Evolutionary conservation across 1,140 invertebrate species (phyloP), one percentile per base, ranked within the genome.

Genomic region (Limonius californicus): DNA sequence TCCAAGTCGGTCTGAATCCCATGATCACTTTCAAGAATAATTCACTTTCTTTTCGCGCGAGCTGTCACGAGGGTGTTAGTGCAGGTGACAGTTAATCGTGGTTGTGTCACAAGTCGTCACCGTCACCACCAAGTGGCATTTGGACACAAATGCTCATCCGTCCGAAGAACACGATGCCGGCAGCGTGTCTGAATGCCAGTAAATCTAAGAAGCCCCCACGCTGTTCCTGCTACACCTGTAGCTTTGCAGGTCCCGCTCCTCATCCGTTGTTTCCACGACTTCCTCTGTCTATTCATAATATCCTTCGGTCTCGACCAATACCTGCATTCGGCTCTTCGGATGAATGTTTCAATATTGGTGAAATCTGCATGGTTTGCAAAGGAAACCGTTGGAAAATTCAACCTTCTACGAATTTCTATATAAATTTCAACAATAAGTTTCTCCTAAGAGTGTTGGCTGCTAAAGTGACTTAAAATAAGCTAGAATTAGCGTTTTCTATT

Each of bases 141-240:
- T 2, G 19, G 16, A 50, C 20, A 50, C 45, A 19, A 18, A n/a
- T 27, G 27, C 54, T 55, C 27, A 32, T 27, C 16, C 54, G 54
- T 55, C 54, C 27, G 54, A 23, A 55, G 20, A 27, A 55, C 54
- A 55, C 54, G 27, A 32, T 55, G 27, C 54, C 54, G 54, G 54
- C 54, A 55, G 54, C 27, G 54, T 27, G 27, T 55, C 54, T 55
- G 54, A 55, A 55, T 18, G 16, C 45, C 20, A 50, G 45, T 50
- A 50, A 50, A 50, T 50, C 45, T 50, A 50, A 50, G 45, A 50
- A 50, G 45, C 45, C 45, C 45, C 45, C 45, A 50, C 45, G 15
- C 45, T 50, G 16, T 50, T 18, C 16, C 16, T 19, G 6, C 16
- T 16, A 16, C 16, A 50, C 45, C n/a, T 19, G 14, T 50, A 19